phyloP scores from a whole-genome alignment of 2,888 invertebrate genomes.

The Erebia ligea region DNA sequence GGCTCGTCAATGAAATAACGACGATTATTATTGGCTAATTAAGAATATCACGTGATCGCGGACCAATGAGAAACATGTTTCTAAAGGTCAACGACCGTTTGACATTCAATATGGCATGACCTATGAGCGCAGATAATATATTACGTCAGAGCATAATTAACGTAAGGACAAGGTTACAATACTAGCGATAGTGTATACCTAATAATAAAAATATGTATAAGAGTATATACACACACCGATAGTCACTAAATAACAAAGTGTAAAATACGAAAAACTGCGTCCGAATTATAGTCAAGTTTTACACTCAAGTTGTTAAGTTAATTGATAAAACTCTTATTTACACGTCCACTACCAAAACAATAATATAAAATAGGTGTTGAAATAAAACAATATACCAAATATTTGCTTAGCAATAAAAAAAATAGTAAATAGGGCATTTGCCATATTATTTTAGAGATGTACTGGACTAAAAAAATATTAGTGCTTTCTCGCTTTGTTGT shows the following conservation, averaged over 20 bases:
- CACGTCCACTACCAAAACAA: slow-evolving; percentile 69
- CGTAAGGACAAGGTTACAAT: slow-evolving; percentile 30
- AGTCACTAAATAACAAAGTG: slow-evolving; percentile 80
- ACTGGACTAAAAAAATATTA: too few species aligned
- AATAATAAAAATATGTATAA: slow-evolving; percentile 57
- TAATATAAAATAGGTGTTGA: slow-evolving; percentile 57
- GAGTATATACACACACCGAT: slow-evolving; percentile 65
- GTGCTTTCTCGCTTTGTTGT: too few species aligned
- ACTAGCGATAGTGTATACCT: slow-evolving; percentile 56
- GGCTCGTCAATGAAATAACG: slow-evolving; percentile 32
- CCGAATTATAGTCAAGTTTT: slow-evolving; percentile 25
- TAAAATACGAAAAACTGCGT: slow-evolving; percentile 54
- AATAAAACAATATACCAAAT: slow-evolving; percentile 60
- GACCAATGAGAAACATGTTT: slow-evolving; percentile 26
- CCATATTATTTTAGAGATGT: slow-evolving; percentile 35
- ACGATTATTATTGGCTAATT: slow-evolving; percentile 29
- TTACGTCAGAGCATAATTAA: slow-evolving; percentile 26
- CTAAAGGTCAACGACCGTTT: slow-evolving; percentile 29
- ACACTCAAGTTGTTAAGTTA: slow-evolving; percentile 44
- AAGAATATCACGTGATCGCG: slow-evolving; percentile 33
- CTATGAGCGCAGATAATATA: slow-evolving; percentile 16
- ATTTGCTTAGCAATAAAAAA: slow-evolving; percentile 73
- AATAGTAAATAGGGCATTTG: slow-evolving; percentile 60
- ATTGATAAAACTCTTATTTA: slow-evolving; percentile 80
- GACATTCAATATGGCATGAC: slow-evolving; percentile 24